Evolutionary conservation across 35 echinoderm and acorn worm species (phyloP), one percentile per base, ranked within the genome.

Genomic region (Diadema setosum): DNA sequence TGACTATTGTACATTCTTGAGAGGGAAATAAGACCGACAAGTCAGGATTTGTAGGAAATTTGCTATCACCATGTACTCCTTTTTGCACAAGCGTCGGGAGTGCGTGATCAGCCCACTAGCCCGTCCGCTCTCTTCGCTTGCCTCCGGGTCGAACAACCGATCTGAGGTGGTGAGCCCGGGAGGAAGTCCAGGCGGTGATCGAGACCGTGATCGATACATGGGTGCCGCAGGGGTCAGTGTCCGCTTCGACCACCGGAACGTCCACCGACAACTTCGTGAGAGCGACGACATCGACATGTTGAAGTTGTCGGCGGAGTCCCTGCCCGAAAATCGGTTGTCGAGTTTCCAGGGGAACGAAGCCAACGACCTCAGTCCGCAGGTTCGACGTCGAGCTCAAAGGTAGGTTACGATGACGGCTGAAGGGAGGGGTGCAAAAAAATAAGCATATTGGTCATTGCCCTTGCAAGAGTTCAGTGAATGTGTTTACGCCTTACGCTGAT

Each of bases 321-420:
- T 86, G 26, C 83, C 40, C 16, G 57, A 41, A n/a, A 64, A 67
- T 86, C 83, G 39, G 24, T 48, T 67, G 83, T 42, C 16, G 37
- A 44, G 37, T 42, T 64, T 67, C 31, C 83, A 17, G 76, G 48
- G 21, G 35, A 81, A 11, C 57, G 57, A 42, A 20, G 46, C 20
- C 46, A 39, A 52, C 52, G 83, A 86, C 37, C 45, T 86, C 40
- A 86, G 83, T 46, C 83, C 83, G 0, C 83, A 65, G 2, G 61
- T 86, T 45, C 57, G 83, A 69, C 58, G 83, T 17, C 45, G 83
- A 67, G 83, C 83, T 69, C 61, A 86, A 9, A 86, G 83, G 83
- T 86, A 86, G 14, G 21, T n/a, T 18, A 56, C 11, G n/a, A 12
- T 12, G 11, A 56, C 11, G n/a, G n/a, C n/a, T n/a, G n/a, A n/a